Base-by-base conservation (phyloP, 1,140 invertebrate genomes). In the Dendroctonus valens region DNA sequence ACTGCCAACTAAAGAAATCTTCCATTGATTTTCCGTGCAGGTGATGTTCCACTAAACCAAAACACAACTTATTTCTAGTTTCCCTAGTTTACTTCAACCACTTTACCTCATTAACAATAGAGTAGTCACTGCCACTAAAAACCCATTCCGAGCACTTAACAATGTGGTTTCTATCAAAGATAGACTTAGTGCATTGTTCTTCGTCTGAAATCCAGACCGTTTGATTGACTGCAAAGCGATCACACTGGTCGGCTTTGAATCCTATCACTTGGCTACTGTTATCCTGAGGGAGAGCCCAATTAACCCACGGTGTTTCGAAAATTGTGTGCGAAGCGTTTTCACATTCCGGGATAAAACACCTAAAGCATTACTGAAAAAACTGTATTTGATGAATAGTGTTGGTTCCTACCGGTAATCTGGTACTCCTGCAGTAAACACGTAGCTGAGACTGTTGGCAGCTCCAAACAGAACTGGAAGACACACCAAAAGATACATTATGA, bases 1-100 rank as follows among this genome's bases (percentile, higher is more conserved):
- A 0, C 85, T 84, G 6, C 87, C 86, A 8, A 87, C 83, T 26
- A 87, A 77, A 0, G 85, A 83, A 48, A 87, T 73, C 68, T 85
- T 85, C 85, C 87, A 87, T 65, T 81, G 76, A 63, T 86, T 85
- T 69, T 85, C 81, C 40, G 77, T 72, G 68, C 84, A 86, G 9
- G 82, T 83, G n/a, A 86, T 74, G 0, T 80, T 75, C 81, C 84
- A 86, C 79, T 85, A 66, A 52, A 79, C 77, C 5, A 48, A 9
- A 14, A 12, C n/a, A 12, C 7, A 51, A 11, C 11, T 12, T 12
- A 51, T n/a, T n/a, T 12, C 7, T 11, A 51, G 15, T 7, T n/a
- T 12, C 11, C 26, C 44, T 41, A 6, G 5, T 37, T 26, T 12
- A 63, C 6, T n/a, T 46, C 9, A 9, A 68, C 9, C 4, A 12